Base-by-base conservation (phyloP, 1,140 invertebrate species). In the Drosophila ogumai region DNA sequence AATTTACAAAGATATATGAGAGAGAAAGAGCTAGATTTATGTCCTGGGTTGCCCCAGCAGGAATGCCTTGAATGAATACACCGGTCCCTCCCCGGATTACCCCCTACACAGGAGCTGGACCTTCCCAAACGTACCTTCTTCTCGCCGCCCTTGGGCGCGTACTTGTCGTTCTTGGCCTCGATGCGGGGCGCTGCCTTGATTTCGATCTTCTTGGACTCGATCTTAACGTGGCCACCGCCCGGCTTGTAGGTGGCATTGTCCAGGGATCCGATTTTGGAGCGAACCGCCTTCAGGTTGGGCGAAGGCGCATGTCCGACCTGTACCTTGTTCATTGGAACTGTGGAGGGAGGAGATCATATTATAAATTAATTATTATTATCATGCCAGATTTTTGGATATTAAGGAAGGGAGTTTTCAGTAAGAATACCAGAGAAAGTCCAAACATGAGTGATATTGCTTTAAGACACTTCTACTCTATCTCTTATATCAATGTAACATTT, bases 221-320 rank as follows among this genome's bases (percentile, higher is more conserved):
- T 98, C 94, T 98, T 98, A 13, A 98, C 95, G 79, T 98, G 96
- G 32, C 98, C 98, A 43, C 98, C 98, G 19, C 97, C 96, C 3
- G 98, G 97, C 91, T 97, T 98, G 92, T 99, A 97, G 49, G 95
- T 96, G 0, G 97, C 94, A 92, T 99, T 99, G n/a, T 98, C 95
- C 87, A 99, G 93, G 3, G 98, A 99, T 7, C 98, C 98, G 75
- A 99, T 97, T 94, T 99, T 99, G 15, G 98, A 98, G 93, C 96
- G 96, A 3, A 98, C 97, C 54, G 96, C 95, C 93, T 98, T 98
- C 44, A 99, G 93, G 92, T 98, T 98, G 25, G 98, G 98, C 25
- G 97, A 98, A 44, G 97, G 97, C 7, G 97, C 96, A 60, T 96
- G 94, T 49, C 97, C 97, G 9, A 99, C 97, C 94, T 98, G 96